Evolutionary conservation across 23 tunicate genomes (phyloP).

Genomic region (Ciona savignyi): DNA sequence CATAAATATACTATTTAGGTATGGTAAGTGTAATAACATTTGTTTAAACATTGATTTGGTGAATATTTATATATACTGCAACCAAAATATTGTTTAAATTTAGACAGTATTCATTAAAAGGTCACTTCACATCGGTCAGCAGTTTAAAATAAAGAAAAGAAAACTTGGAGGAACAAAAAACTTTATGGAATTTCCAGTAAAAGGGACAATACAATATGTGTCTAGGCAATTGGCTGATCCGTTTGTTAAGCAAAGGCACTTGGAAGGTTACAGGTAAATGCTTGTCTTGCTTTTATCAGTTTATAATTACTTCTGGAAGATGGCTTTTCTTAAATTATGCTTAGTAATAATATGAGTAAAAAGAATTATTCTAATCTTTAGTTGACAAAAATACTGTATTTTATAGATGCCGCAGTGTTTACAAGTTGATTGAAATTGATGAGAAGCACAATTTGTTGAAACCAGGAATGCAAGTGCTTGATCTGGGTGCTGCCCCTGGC

Average conservation of each 20-base stretch:
- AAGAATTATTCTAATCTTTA: too few relatives aligned
- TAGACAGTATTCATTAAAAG: too few relatives aligned
- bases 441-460: constrained; percentile 37
- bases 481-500: constrained; percentile 84
- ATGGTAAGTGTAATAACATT: too few relatives aligned
- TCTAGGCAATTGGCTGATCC: constrained; percentile 66
- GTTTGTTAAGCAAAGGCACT: constrained; percentile 53
- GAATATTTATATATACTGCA: too few relatives aligned
- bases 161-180: constrained; percentile 56
- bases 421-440: constrained; percentile 70
- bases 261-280: constrained; percentile 49
- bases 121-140: too few relatives aligned
- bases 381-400: neutral
- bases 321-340: too few relatives aligned
- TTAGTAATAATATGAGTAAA: too few relatives aligned
- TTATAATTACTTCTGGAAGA: too few relatives aligned
- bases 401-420: constrained; percentile 74
- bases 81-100: too few relatives aligned
- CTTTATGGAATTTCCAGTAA: constrained; percentile 39
- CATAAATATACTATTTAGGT: too few relatives aligned
- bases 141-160: too few relatives aligned
- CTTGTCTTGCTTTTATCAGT: neutral
- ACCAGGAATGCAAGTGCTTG: constrained; percentile 49
- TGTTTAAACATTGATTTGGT: too few relatives aligned
- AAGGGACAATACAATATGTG: constrained; percentile 47